Base-by-base conservation (phyloP, 2,888 invertebrate species). In the Zelleria hepariella region DNA sequence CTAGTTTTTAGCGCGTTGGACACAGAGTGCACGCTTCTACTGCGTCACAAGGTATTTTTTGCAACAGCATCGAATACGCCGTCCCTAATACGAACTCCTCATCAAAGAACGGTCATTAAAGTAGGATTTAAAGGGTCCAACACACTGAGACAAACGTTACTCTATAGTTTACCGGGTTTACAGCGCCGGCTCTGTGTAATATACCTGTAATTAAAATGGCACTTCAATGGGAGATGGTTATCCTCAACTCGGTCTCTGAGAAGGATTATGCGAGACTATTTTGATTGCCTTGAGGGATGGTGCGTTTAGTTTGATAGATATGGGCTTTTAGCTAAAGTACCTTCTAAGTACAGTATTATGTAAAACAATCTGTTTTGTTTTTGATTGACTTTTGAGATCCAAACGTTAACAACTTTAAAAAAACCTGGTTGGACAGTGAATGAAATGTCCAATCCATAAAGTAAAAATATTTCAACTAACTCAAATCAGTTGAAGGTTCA, bases 101-200 rank as follows among this genome's bases (percentile, higher is more conserved):
- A 15, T 25, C 62, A 73, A 74, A 77, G 75, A 73, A 72, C 74
- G 80, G 85, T 86, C 86, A 86, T 86, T 86, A 86, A 86, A 85
- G 75, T 73, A 76, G 85, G 86, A 86, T 86, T 86, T 86, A 77
- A 84, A 81, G 86, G 86, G 86, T 86, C 82, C 83, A n/a, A n/a
- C n/a, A 77, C 70, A 69, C 77, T 75, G 74, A 82, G 85, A 84
- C 86, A 82, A 85, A 86, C 54, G 81, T 83, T 81, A 82, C 76
- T 75, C 76, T 67, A 67, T 62, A 64, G 64, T 62, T 42, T 3
- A 15, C 4, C 32, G 32, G 32, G 15, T 42, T 42, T 42, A 15
- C 2, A 42, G 15, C 32, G 15, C 32, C 10, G 15, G 15, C 15
- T 42, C 66, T 66, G 58, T 65, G 62, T 65, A 72, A 70, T 71